Percentiles rank a stretch among this genome's conserved stretches.
phyloP scores from a whole-genome alignment of 2,797 vertebrate genomes.

The Danio choprae region DNA sequence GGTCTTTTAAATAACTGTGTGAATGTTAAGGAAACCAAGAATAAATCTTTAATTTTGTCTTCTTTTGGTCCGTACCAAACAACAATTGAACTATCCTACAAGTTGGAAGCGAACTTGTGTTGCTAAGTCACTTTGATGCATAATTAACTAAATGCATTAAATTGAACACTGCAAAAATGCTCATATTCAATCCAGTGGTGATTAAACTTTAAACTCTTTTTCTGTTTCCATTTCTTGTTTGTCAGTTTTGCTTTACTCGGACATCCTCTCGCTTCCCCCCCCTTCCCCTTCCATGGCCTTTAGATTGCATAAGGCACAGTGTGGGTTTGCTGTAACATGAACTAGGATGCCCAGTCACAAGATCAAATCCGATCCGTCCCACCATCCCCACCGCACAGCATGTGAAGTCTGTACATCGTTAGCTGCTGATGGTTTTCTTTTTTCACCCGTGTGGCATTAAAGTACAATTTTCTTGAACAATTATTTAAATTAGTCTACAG shows the following conservation, averaged over 20 bases:
- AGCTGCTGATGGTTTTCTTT: slow-evolving; percentile 33
- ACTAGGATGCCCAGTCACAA: slow-evolving; percentile 81
- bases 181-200: too few species aligned
- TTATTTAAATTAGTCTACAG: not conserved
- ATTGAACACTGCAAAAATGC: too few species aligned
- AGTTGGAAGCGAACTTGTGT: too few species aligned
- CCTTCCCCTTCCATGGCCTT: slow-evolving; percentile 35
- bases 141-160: too few species aligned
- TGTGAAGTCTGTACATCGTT: slow-evolving; percentile 48
- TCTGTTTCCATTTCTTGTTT: slow-evolving; percentile 6
- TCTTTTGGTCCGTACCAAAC: too few species aligned
- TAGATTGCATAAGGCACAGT: slow-evolving; percentile 76
- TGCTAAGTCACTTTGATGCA: too few species aligned
- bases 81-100: too few species aligned
- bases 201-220: not conserved
- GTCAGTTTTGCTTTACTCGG: not conserved
- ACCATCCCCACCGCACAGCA: slow-evolving; percentile 48
- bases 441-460: not conserved
- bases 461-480: not conserved
- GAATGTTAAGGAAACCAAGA: too few species aligned
- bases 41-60: too few species aligned
- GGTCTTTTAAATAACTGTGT: too few species aligned
- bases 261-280: not conserved
- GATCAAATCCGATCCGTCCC: slow-evolving; percentile 74
- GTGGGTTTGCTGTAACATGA: slow-evolving; percentile 78